Percentiles rank a stretch among this genome's conserved stretches.
Evolutionary conservation across 2,888 invertebrate species (phyloP).

Genomic region (Axea sp.): DNA sequence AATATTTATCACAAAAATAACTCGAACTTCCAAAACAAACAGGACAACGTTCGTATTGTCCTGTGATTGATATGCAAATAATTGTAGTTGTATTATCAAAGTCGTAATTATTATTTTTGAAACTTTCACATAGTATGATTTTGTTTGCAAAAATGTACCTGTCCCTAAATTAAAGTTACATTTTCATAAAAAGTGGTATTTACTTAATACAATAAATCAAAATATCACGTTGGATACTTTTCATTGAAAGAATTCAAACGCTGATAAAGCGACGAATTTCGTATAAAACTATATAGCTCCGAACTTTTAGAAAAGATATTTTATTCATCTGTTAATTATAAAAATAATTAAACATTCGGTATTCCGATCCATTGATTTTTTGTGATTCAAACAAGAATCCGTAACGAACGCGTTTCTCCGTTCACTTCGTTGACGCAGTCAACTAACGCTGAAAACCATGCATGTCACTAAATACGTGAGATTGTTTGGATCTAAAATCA

Average conservation of each 20-base stretch:
- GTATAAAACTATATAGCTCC: too few relatives aligned
- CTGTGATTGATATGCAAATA: conserved; percentile 66
- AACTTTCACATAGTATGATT: background rate
- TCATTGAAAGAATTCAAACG: too few relatives aligned
- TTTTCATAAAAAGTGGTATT: too few relatives aligned
- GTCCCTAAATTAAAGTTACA: conserved; percentile 19
- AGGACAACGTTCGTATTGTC: conserved; percentile 21
- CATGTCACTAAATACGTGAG: conserved; percentile 22
- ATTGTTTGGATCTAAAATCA: conserved; percentile 24
- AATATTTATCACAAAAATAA: conserved; percentile 34
- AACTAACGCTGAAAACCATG: conserved; percentile 29
- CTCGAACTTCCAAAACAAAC: conserved; percentile 50
- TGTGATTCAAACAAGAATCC: conserved; percentile 14
- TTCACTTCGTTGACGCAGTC: conserved; percentile 34
- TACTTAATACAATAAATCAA: too few relatives aligned
- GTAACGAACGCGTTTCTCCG: conserved; percentile 14
- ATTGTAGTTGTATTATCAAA: conserved; percentile 57
- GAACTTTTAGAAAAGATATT: too few relatives aligned
- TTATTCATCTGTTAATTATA: background rate
- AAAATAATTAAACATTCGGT: conserved; percentile 15
- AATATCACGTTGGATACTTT: too few relatives aligned
- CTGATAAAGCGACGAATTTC: too few relatives aligned
- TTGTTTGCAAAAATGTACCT: conserved; percentile 1
- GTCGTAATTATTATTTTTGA: background rate
- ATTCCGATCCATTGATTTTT: conserved; percentile 20